Conservation (phyloP, 2,888 invertebrate genomes). For the Hirudinaria manillensis region DNA sequence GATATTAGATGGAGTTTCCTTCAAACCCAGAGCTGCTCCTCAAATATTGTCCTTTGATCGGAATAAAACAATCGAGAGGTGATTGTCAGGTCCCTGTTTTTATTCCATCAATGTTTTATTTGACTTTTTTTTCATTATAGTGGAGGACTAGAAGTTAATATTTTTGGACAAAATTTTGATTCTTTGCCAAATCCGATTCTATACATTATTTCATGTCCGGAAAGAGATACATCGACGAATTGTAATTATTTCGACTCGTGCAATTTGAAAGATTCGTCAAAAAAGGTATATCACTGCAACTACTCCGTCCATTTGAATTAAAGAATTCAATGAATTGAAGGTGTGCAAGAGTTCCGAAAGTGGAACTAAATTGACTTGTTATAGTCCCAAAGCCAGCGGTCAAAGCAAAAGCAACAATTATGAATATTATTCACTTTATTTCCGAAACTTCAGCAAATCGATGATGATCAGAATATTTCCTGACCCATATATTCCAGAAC, state of each 20-base stretch:
- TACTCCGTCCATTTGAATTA: neutral
- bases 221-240: neutral
- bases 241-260: neutral
- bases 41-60: neutral
- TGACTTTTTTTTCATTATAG: neutral
- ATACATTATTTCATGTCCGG: neutral
- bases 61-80: neutral
- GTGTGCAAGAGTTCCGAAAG: neutral
- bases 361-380: neutral
- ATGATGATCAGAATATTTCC: neutral
- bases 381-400: neutral
- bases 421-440: neutral
- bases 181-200: neutral
- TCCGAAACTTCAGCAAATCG: neutral
- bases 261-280: neutral
- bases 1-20: neutral
- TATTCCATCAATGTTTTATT: neutral
- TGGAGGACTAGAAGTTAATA: neutral
- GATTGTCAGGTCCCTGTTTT: neutral
- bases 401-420: neutral
- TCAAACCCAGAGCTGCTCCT: neutral
- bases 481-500: neutral
- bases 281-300: neutral
- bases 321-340: neutral
- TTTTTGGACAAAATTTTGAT: slow-evolving; percentile 3